phyloP scores from a whole-genome alignment of 2,113 vertebrate genomes.

The Columba janthina region DNA sequence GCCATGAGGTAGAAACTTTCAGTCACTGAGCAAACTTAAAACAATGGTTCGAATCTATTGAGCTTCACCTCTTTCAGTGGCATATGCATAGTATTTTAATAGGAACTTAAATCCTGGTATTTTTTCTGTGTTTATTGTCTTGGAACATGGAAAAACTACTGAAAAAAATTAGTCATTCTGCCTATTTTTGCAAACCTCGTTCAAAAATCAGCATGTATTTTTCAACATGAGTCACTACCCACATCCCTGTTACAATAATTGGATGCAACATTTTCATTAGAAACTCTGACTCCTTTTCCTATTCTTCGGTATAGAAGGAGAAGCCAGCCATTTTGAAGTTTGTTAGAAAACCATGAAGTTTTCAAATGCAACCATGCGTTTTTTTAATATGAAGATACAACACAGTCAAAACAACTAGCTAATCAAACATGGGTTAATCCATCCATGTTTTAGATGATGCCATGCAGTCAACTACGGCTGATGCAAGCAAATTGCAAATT shows the following conservation, averaged over 20 bases:
- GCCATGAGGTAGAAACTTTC: background rate
- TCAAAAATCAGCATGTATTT: conserved; percentile 36
- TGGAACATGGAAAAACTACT: background rate
- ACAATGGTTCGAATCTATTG: background rate
- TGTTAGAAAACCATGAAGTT: background rate
- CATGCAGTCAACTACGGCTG: background rate
- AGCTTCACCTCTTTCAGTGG: background rate
- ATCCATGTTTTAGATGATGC: background rate
- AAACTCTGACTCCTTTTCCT: background rate
- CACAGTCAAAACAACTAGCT: background rate
- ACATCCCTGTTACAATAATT: background rate
- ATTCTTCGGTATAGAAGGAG: background rate
- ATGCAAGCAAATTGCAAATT: background rate
- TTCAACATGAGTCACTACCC: conserved; percentile 17
- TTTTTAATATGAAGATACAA: background rate
- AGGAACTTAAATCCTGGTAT: background rate
- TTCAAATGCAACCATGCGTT: background rate
- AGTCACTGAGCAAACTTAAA: background rate
- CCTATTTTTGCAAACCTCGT: background rate
- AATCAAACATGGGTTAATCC: background rate
- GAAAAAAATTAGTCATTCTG: background rate
- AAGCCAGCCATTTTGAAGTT: background rate
- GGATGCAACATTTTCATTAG: conserved; percentile 10
- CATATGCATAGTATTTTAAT: background rate
- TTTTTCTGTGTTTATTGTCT: background rate